Evolutionary conservation across 64 coral and sea anemone species (phyloP), one percentile per base, ranked within the genome.

Genomic region (Anthopleura sola): DNA sequence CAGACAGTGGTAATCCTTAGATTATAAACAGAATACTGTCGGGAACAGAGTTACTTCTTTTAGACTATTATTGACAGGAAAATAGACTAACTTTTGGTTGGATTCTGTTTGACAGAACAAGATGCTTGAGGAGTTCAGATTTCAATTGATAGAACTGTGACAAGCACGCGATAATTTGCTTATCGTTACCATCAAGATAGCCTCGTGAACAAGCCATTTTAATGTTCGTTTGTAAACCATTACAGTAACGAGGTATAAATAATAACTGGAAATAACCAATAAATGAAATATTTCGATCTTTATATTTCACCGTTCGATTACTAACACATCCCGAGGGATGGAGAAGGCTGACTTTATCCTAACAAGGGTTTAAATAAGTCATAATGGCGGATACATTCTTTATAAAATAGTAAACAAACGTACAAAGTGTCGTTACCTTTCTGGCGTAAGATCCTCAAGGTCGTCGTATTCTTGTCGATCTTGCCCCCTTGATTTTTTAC

Each of bases 381-480:
- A 71, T 71, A 9, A 13, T 28, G 66, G 66, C 58, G 58, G 58
- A 62, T 62, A 62, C 23, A 62, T 20, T 62, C 21, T 62, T 26
- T 1, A n/a, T 62, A 62, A 10, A 62, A 71, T 32, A 71, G 28
- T 34, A 71, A 71, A 71, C 66, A 71, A 69, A 71, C 24, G 60
- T 0, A 9, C 24, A 44, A n/a, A 21, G 20, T 26, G 16, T 15
- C 13, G 49, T 37, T 60, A 83, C 82, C 82, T 56, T 83, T 58
- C 55, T 19, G 50, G 82, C 23, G 23, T 32, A 57, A 48, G 34
- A 60, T 83, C 47, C 29, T 83, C 50, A 29, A 83, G 46, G 36
- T 83, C 82, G n/a, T 83, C 82, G 82, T 54, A 54, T 21, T 83
- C 82, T 38, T 83, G 46, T 24, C 82, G 46, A 28, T 56, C 29